Base-by-base conservation (phyloP, 2,888 invertebrate genomes). In the Sialis fuliginosa region DNA sequence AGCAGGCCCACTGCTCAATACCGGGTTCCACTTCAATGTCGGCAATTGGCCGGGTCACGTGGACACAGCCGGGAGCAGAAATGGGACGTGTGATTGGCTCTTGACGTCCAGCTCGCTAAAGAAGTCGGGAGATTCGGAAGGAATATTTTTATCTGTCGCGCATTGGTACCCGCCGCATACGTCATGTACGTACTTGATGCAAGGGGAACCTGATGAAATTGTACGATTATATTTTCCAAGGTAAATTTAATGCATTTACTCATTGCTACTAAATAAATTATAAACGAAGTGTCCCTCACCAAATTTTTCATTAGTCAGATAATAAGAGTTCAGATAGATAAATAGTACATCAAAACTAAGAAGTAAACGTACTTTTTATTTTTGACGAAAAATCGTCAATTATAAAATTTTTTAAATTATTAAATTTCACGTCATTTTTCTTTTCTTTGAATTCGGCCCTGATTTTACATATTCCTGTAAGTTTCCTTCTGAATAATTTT, bases 131-230 rank as follows among this genome's bases (percentile, higher is more conserved):
- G 85, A 83, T 60, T 79, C 83, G 32, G 89, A 90, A 59, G 90
- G 89, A 6, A 88, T 90, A 54, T 91, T 91, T 64, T 71, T 90
- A 13, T 89, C 89, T 1, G 89, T 91, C 9, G 88, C 89, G 0
- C 91, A 91, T 60, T 92, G 91, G 91, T 92, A 92, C 61, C 90
- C 90, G 0, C 89, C 91, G 0, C 87, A 89, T 60, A 92, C 91
- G 1, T 86, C 86, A 9, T 92, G 91, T 65, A 89, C 88, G 39
- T 92, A 92, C 62, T 74, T 89, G 53, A 86, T 91, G 69, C 81
- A 86, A 61, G 91, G 90, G 0, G 75, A 82, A 42, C 77, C 79
- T 4, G 87, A 89, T 8, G 90, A 91, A 66, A 83, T 91, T 46
- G 89, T 90, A 8, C 73, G 91, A 48, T 70, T 92, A 5, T 90